Evolutionary conservation across 2,797 vertebrate genomes (phyloP).

Genomic region (Peromyscus aztecus): DNA sequence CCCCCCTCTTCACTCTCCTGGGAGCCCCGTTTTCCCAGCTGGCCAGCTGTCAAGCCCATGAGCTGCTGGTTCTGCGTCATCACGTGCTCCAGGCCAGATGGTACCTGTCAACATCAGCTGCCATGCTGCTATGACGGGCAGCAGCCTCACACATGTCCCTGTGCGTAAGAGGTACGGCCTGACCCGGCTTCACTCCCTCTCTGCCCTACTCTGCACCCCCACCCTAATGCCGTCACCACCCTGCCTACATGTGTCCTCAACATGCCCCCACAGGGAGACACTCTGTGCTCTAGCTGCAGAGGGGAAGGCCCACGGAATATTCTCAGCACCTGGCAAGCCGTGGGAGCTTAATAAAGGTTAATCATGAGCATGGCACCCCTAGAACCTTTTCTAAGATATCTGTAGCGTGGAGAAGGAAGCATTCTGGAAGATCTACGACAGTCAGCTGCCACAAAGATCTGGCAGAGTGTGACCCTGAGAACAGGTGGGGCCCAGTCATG

Average conservation of each 20-base stretch:
- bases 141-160: background rate
- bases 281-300: slow-evolving; percentile 3
- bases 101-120: slow-evolving; percentile 21
- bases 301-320: slow-evolving; percentile 54
- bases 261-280: slow-evolving; percentile 9
- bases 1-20: too few relatives aligned
- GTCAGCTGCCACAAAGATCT: background rate
- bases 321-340: slow-evolving; percentile 56
- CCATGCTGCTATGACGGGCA: fast-evolving
- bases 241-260: slow-evolving; percentile 51
- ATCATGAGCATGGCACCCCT: background rate
- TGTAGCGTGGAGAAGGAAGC: background rate
- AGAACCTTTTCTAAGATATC: background rate
- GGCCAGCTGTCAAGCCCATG: slow-evolving; percentile 1
- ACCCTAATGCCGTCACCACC: background rate
- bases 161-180: background rate
- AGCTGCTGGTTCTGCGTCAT: background rate
- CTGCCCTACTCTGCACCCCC: background rate
- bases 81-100: slow-evolving; percentile 41
- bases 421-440: background rate
- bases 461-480: background rate
- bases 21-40: background rate
- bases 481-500: too few relatives aligned
- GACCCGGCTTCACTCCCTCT: background rate
- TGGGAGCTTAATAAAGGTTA: slow-evolving; percentile 59